These are phyloP conservation scores for Myrmophylax atrothorax DNA, from an alignment of 2,113 vertebrate species.

Conservation along the genomic window DNA sequence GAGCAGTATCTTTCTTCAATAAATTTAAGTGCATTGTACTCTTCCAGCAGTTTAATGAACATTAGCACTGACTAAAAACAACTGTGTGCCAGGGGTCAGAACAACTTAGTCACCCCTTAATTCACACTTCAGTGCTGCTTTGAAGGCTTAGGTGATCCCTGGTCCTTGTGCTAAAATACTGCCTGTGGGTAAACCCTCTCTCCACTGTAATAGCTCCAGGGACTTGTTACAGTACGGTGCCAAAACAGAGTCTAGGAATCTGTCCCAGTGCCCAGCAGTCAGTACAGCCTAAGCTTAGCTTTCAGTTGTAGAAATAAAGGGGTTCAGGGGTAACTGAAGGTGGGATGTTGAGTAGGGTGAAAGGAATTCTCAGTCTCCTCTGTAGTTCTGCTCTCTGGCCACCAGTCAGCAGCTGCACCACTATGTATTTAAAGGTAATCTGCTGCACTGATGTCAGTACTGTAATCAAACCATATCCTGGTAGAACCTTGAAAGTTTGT, in stretches of 20 bases:
- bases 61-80: neutral
- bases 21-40: neutral
- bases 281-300: neutral
- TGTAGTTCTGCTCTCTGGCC: neutral
- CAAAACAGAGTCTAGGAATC: neutral
- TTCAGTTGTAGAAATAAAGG: neutral
- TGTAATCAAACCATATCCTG: neutral
- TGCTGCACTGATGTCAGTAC: neutral
- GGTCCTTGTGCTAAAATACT: neutral
- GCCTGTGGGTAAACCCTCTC: neutral
- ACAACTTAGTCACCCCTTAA: neutral
- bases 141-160: neutral
- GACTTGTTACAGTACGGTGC: neutral
- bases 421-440: neutral
- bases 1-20: neutral
- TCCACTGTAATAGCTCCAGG: neutral
- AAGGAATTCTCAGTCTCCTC: neutral
- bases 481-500: neutral
- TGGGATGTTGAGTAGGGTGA: neutral
- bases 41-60: neutral
- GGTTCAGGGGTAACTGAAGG: neutral
- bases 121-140: neutral
- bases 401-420: neutral
- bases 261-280: neutral
- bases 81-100: neutral